Evolutionary conservation across 2,797 vertebrate genomes (phyloP).

Genomic region (Dermochelys coriacea): DNA sequence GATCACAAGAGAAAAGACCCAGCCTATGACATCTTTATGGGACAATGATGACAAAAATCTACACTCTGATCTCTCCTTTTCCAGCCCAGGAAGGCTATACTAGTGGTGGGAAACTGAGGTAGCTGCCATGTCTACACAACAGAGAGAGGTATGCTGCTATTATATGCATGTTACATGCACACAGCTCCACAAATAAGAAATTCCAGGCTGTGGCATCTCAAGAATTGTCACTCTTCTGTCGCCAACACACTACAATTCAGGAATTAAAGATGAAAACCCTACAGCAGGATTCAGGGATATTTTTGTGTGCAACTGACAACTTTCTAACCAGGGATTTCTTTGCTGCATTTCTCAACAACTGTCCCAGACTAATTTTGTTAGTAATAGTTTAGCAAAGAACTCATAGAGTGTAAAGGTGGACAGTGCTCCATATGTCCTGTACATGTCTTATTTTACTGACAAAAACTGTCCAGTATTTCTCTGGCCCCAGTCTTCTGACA

Average conservation of each 20-base stretch:
- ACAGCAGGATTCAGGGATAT: background rate
- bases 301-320: background rate
- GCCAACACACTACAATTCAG: background rate
- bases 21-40: background rate
- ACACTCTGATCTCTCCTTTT: background rate
- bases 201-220: background rate
- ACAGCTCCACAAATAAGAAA: background rate
- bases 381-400: constrained; percentile 42
- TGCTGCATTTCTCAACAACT: constrained; percentile 8
- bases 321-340: background rate
- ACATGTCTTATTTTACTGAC: constrained; percentile 41
- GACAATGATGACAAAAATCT: background rate
- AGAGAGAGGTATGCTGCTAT: background rate
- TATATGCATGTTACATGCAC: background rate
- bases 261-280: constrained; percentile 9
- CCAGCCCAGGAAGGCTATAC: background rate
- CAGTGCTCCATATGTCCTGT: background rate
- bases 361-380: constrained; percentile 31
- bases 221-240: background rate
- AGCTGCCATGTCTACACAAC: rapidly evolving
- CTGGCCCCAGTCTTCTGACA: constrained; percentile 9
- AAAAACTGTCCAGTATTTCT: constrained; percentile 17
- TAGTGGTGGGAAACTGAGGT: background rate
- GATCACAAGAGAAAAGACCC: background rate
- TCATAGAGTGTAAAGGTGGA: constrained; percentile 42